phyloP scores from a whole-genome alignment of 2,888 invertebrate genomes.

The Eilema griseolum region DNA sequence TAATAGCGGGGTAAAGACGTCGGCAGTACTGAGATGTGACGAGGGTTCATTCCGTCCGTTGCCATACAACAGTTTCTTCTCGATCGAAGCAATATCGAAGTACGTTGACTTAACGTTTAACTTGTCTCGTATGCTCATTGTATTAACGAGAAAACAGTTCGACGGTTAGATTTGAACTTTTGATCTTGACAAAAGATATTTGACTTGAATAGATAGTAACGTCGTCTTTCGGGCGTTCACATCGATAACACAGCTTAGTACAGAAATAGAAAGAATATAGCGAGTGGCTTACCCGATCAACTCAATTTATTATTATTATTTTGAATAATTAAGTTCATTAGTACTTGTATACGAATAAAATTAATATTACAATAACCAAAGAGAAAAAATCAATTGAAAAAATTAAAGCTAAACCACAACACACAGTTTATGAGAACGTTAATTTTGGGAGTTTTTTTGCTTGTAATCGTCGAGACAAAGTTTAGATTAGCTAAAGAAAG shows the following conservation, averaged over 20 bases:
- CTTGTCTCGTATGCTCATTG: constrained; percentile 46
- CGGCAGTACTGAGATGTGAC: constrained; percentile 68
- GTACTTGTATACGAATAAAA: not conserved
- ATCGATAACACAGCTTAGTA: constrained; percentile 16
- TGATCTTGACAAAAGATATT: constrained; percentile 51
- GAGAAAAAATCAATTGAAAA: no score
- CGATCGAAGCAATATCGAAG: constrained; percentile 54
- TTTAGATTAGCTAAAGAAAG: no score
- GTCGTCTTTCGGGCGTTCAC: constrained; percentile 37
- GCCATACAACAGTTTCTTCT: constrained; percentile 54
- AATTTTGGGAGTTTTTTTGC: no score
- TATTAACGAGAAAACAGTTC: constrained; percentile 38
- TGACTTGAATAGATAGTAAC: constrained; percentile 47
- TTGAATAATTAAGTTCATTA: not conserved
- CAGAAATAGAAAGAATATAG: not conserved
- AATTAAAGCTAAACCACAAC: no score
- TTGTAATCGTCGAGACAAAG: no score
- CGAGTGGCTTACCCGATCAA: constrained; percentile 2
- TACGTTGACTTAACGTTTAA: constrained; percentile 62
- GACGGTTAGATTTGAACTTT: constrained; percentile 55
- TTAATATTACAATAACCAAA: no score
- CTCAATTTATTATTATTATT: constrained; percentile 3
- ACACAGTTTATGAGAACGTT: no score
- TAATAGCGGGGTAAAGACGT: constrained; percentile 71
- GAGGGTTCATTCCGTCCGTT: constrained; percentile 59